Base-by-base conservation (phyloP, 2,888 invertebrate genomes). In the Eledone cirrhosa region DNA sequence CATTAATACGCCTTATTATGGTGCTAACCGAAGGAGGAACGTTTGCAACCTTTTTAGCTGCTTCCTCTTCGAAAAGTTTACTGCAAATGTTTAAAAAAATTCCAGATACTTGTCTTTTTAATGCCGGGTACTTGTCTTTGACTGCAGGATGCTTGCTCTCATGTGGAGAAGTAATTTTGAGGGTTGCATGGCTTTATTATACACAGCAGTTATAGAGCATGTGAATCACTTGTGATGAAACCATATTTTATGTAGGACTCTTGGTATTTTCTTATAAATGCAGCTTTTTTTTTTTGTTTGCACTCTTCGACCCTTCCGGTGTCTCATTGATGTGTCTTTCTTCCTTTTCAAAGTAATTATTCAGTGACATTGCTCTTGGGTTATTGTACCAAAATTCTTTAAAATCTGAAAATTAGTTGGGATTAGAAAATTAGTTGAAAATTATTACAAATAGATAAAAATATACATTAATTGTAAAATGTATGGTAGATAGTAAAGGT, bases 1-100 rank as follows among this genome's bases (percentile, higher is more conserved):
- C 63, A 63, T 63, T 63, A 27, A n/a, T n/a, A n/a, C n/a, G n/a
- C n/a, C n/a, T n/a, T n/a, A n/a, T n/a, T n/a, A n/a, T 7, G 63
- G 63, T 63, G 63, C 27, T 63, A 2, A 2, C 14, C n/a, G n/a
- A 63, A 63, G 14, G 63, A 63, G 63, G 63, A 63, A 63, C 63
- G n/a, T 63, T n/a, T 63, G n/a, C 63, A 24, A 63, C 27, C 63
- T 2, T 65, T 65, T 65, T 65, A 65, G n/a, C 65, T 65, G 65
- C 65, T 65, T n/a, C 65, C 65, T 65, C 65, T 65, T n/a, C n/a
- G 27, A 65, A 65, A 65, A 65, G 65, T 65, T 65, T 2, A 65
- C 65, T 65, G 65, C 27, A 65, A n/a, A 65, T 65, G 65, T n/a
- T 27, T 65, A 14, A 14, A 65, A 65, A 65, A 65, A 65, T 65